These are phyloP conservation scores for Hedychridium roseum DNA, from an alignment of 2,888 invertebrate species.

Conservation along the genomic window DNA sequence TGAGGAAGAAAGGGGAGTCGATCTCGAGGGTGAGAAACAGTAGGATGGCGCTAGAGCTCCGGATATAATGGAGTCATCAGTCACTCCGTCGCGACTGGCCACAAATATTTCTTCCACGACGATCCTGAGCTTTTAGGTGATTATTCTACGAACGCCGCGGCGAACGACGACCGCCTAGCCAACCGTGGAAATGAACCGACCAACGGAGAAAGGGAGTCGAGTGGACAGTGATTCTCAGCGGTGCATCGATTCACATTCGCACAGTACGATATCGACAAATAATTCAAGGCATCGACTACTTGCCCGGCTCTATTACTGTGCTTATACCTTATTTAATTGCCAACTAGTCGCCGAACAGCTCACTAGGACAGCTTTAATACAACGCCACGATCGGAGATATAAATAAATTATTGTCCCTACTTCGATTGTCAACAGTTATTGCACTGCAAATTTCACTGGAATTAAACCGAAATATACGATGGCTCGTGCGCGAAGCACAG, in stretches of 20 bases:
- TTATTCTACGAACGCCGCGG: background rate
- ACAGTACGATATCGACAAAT: background rate
- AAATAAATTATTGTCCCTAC: too few species aligned
- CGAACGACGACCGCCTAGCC: background rate
- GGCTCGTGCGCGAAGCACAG: too few species aligned
- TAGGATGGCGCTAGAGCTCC: background rate
- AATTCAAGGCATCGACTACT: too few species aligned
- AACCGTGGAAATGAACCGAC: background rate
- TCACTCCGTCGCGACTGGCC: background rate
- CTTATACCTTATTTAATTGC: too few species aligned
- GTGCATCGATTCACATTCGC: slow-evolving; percentile 1
- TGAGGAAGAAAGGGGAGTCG: background rate
- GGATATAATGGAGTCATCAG: background rate
- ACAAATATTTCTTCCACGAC: background rate
- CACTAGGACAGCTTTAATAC: too few species aligned
- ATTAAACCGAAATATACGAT: too few species aligned
- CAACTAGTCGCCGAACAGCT: too few species aligned
- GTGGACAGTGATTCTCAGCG: slow-evolving; percentile 6
- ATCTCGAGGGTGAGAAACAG: background rate
- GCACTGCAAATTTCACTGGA: too few species aligned
- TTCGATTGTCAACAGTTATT: too few species aligned
- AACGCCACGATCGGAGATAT: too few species aligned
- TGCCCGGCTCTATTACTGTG: too few species aligned
- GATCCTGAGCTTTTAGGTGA: background rate
- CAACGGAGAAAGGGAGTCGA: slow-evolving; percentile 1